Conservation (phyloP, 2,797 vertebrate genomes). For the Hephaestus fuliginosus region DNA sequence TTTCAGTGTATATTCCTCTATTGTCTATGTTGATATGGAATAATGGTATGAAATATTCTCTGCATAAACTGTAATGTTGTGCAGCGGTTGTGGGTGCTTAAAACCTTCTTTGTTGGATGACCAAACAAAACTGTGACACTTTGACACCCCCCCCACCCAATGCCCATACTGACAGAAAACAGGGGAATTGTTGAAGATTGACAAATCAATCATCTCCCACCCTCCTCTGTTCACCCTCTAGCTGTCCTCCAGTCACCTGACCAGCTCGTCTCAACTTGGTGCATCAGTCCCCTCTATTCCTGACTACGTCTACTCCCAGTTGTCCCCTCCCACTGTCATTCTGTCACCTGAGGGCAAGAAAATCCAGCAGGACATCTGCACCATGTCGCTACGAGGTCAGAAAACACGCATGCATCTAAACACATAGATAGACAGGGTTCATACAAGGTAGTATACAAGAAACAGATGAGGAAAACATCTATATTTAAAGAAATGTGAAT, state of each 20-base stretch:
- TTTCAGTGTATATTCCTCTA: background rate
- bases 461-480: background rate
- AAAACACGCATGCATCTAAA: background rate
- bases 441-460: background rate
- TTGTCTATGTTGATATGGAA: background rate
- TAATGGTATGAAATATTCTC: background rate
- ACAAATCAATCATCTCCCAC: background rate
- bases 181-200: background rate
- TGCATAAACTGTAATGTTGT: background rate
- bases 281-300: slow-evolving; percentile 92
- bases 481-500: background rate
- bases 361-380: slow-evolving; percentile 93
- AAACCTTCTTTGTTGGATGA: background rate
- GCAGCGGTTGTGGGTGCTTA: no score
- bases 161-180: background rate
- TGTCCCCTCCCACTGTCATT: slow-evolving; percentile 76
- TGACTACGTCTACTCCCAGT: slow-evolving; percentile 88
- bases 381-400: slow-evolving; percentile 91
- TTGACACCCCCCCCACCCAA: no score
- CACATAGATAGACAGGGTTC: background rate
- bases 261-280: slow-evolving; percentile 81
- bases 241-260: slow-evolving; percentile 87
- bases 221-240: slow-evolving; percentile 47
- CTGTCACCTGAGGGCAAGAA: slow-evolving; percentile 85
- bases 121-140: background rate